Conservation (phyloP, 2,113 vertebrate species). For the Eleginops maclovinus region DNA sequence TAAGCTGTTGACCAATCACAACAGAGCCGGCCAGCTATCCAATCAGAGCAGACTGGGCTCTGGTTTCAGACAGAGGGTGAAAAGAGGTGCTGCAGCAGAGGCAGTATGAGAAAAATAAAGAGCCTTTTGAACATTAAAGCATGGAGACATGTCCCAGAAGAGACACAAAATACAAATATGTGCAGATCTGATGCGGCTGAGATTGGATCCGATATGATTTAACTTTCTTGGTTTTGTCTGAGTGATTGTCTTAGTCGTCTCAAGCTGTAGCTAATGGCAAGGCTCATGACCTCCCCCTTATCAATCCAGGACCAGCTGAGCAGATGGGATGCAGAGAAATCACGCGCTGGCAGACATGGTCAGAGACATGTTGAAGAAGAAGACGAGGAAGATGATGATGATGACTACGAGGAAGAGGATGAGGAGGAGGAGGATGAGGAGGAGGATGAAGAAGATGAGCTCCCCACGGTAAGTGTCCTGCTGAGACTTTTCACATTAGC, state of each 20-base stretch:
- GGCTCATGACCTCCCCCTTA: background rate
- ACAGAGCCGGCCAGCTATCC: too few species aligned
- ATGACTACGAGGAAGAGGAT: background rate
- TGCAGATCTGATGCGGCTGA: background rate
- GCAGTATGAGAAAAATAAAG: too few species aligned
- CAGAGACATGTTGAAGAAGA: constrained; percentile 13
- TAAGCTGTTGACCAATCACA: too few species aligned
- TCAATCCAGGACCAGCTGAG: constrained; percentile 45
- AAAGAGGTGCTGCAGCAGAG: too few species aligned
- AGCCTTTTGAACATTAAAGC: too few species aligned
- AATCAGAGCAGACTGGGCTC: too few species aligned
- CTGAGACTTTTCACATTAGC: background rate
- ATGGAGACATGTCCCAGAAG: too few species aligned
- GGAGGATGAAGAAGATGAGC: constrained; percentile 37
- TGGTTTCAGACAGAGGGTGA: too few species aligned
- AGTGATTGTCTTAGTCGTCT: background rate
- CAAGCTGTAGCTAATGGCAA: background rate
- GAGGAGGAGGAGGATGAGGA: constrained; percentile 7
- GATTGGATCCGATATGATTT: background rate
- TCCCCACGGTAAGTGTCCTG: constrained; percentile 63
- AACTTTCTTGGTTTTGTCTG: background rate
- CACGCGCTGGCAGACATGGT: background rate
- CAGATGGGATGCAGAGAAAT: constrained; percentile 46
- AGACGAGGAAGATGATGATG: background rate
- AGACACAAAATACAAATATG: too few species aligned